Evolutionary conservation across 2,888 invertebrate species (phyloP).

Genomic region (Hyppa rectilinea): DNA sequence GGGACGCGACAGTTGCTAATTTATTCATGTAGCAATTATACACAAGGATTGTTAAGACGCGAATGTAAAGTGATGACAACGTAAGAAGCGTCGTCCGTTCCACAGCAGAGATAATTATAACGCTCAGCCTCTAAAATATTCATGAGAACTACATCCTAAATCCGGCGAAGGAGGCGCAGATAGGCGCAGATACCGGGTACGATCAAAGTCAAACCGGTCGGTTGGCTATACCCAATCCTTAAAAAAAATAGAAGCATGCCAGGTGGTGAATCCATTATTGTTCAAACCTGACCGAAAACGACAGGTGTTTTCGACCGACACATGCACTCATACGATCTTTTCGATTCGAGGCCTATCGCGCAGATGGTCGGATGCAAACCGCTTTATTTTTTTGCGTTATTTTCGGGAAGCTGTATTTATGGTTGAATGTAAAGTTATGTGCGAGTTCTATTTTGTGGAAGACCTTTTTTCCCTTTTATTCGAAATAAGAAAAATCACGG

Average conservation of each 20-base stretch:
- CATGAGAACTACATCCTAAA: slow-evolving; percentile 35
- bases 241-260: slow-evolving; percentile 67
- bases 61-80: slow-evolving; percentile 17
- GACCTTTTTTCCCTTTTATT: slow-evolving; percentile 16
- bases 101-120: slow-evolving; percentile 41
- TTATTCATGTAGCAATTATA: slow-evolving; percentile 52
- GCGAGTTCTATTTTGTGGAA: slow-evolving; percentile 32
- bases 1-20: neutral
- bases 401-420: slow-evolving; percentile 33
- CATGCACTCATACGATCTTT: slow-evolving; percentile 59
- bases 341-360: slow-evolving; percentile 57
- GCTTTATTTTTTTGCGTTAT: slow-evolving; percentile 52
- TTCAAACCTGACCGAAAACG: slow-evolving; percentile 80
- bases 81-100: neutral
- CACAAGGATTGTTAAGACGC: slow-evolving; percentile 17
- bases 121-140: slow-evolving; percentile 35
- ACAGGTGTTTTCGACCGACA: slow-evolving; percentile 79
- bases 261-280: slow-evolving; percentile 73
- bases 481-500: slow-evolving; percentile 2
- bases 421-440: slow-evolving; percentile 13
- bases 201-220: slow-evolving; percentile 48
- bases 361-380: slow-evolving; percentile 63
- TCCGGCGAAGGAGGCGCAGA: slow-evolving; percentile 9
- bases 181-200: neutral
- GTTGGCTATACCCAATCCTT: slow-evolving; percentile 36